Base-by-base conservation (phyloP, 2,113 vertebrate species). In the Eonycteris spelaea region DNA sequence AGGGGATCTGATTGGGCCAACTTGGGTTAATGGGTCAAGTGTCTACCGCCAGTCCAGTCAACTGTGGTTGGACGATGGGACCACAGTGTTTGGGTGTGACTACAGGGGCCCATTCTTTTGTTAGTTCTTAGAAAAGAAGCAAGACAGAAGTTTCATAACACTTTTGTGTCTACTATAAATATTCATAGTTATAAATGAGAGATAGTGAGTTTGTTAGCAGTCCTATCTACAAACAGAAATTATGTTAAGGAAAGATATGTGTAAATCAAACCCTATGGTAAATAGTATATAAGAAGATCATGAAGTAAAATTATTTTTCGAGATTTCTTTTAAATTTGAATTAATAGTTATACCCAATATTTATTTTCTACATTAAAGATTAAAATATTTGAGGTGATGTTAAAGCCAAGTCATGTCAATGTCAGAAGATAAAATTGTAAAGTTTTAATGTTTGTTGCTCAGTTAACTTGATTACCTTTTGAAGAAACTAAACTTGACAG, bases 331-430 rank as follows among this genome's bases (percentile, higher is more conserved):
- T 33, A 43, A 89, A 38, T 92, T 78, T 74, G 33, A 95, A 93
- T 73, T 86, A 90, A 15, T 71, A 71, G 40, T 8, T 91, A 80
- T 7, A n/a, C 3, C 33, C 33, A 68, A 71, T 91, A 78, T 86
- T 73, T 14, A 61, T 71, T 89, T 83, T 68, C 4, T 88, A 38
- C 65, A 73, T 83, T 95, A 89, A 92, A 94, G 95, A 61, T 55
- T 45, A 48, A 96, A 97, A 61, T 73, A 85, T 43, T 45, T 84
- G 59, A 77, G 51, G 28, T 90, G 11, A 88, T 53, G 73, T n/a
- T 74, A 48, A 86, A 77, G 51, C 26, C 16, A 86, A 61, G 8
- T 85, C 82, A 51, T 38, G 9, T 70, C 48, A 83, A 53, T 1
- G 3, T 70, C 57, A 84, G 57, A 4, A 57, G 38, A 67, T 74